Conservation (phyloP, 2,113 vertebrate genomes). For the Leucoraja erinaceus region DNA sequence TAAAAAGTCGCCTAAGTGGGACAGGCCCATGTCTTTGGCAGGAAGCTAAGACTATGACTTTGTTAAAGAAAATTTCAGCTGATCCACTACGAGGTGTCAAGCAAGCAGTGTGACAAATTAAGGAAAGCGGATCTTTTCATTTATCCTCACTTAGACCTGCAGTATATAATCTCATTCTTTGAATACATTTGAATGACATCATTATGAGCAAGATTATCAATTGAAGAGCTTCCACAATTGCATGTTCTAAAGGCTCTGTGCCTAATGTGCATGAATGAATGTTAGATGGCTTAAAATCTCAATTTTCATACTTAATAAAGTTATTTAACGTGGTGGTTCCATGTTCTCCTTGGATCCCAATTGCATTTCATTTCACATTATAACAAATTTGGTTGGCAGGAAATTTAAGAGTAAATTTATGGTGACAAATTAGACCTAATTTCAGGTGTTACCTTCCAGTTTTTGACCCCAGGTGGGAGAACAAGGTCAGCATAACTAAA, state of each 20-base stretch:
- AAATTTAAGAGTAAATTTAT: not conserved
- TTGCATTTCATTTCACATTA: not conserved
- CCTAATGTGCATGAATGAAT: not conserved
- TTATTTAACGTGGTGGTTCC: not conserved
- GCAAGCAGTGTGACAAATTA: not conserved
- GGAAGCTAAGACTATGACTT: not conserved
- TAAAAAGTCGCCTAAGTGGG: not conserved
- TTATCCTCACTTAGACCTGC: not conserved
- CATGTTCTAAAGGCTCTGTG: not conserved
- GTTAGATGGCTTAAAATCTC: constrained; percentile 9
- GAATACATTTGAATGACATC: not conserved
- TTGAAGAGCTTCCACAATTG: not conserved
- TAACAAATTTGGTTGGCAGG: not conserved
- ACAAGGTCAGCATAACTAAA: not conserved
- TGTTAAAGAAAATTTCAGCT: too few species aligned
- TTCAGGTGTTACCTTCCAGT: not conserved
- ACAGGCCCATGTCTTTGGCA: not conserved
- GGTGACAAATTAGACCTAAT: not conserved
- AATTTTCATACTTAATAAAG: not conserved
- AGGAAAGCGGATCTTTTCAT: not conserved
- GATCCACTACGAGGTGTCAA: not conserved
- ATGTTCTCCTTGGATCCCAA: not conserved
- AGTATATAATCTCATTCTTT: not conserved
- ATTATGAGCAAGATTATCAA: not conserved
- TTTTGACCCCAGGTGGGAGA: not conserved